Evolutionary conservation across 2,888 invertebrate genomes (phyloP), one percentile per base, ranked within the genome.

Genomic region (Caenorhabditis angaria): DNA sequence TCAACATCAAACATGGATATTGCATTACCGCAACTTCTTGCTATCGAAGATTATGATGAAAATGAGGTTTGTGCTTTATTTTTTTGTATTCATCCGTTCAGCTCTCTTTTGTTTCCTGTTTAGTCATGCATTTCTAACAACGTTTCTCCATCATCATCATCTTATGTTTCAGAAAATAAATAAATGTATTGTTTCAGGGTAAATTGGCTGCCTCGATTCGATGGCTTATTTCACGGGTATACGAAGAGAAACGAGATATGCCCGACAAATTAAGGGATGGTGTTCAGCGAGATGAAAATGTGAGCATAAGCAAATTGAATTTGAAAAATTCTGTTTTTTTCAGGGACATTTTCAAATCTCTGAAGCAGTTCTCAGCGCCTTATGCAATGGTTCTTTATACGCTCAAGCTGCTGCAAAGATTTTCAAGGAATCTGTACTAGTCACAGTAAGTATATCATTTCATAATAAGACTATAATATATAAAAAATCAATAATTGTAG

Each of bases 331-430:
- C 61, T 28, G 51, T 66, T 60, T 63, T 22, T 72, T 81, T 65
- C 57, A 85, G 82, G 76, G 77, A 8, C 65, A 59, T 22, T 71
- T 82, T 48, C 77, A 77, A 59, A 76, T 85, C 25, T 76, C 73
- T 27, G 76, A 80, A 27, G 76, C 84, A 0, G 82, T 85, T 28
- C 59, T 80, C 28, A 77, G 80, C 22, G 81, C 80, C 2, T 75
- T 86, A 14, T 80, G 79, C 24, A 82, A 82, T 66, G 87, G 89
- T 69, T 88, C 88, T 54, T 80, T 89, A 28, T 89, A 89, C 82
- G 88, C 88, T 63, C 87, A 86, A 69, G 89, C 89, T 4, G 89
- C 89, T 65, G 82, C 86, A 24, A 88, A 88, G 65, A 88, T 89
- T 81, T 89, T 89, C 82, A 82, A 83, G 41, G 82, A 87, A 67